Base-by-base conservation (phyloP, 2,888 invertebrate species). In the Thalpophila matura region DNA sequence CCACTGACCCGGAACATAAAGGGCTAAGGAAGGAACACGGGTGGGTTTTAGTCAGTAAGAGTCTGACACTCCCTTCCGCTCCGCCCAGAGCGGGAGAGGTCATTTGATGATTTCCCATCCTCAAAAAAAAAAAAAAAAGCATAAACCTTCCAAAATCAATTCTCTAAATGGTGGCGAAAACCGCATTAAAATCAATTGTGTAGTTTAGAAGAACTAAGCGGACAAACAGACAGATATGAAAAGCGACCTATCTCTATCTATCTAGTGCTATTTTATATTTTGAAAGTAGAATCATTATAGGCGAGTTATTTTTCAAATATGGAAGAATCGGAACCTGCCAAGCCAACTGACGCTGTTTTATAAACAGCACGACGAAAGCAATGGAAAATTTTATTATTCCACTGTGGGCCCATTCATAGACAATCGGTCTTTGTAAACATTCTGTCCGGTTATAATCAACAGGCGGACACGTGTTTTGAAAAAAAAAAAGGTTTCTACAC, bases 371-470 rank as follows among this genome's bases (percentile, higher is more conserved):
- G 50, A 37, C 42, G 45, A 61, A 59, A 64, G 63, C 69, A 66
- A 67, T 67, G 83, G 77, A 79, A 81, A 71, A 42, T 72, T 69
- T 60, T 74, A 77, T 76, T 68, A 73, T 73, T 54, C 56, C 71
- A 59, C 37, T 51, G 45, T 43, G 54, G 47, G 38, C 12, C 65
- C 67, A 68, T 70, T 79, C 77, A 81, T 80, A 85, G 80, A 81
- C 84, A 82, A 79, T 79, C 62, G 67, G 42, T 70, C 64, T 78
- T 84, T 82, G 67, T 82, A 84, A 82, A 84, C 86, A 82, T 66
- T 57, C 55, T 58, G 50, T 33, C 54, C 35, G 54, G 54, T 74
- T 54, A 68, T 53, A 43, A 61, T 60, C 60, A 68, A 78, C 66
- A 60, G 64, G 47, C 29, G n/a, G 47, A 56, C 71, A 72, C 59